These are phyloP conservation scores for Colossoma macropomum DNA, from an alignment of 2,113 vertebrate genomes.

Conservation along the genomic window DNA sequence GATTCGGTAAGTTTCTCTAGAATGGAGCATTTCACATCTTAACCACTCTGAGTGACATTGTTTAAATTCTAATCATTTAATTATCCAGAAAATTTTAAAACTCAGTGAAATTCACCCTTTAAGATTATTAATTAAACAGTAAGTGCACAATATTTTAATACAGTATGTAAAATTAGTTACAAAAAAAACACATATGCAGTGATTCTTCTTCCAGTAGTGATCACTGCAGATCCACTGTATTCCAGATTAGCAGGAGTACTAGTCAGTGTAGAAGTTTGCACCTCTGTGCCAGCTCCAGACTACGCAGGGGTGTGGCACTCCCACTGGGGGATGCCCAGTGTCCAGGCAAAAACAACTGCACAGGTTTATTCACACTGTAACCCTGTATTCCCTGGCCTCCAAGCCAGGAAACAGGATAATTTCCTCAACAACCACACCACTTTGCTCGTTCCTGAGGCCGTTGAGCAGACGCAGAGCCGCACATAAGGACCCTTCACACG, in stretches of 20 bases:
- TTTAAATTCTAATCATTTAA: too few species aligned
- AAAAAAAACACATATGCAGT: too few species aligned
- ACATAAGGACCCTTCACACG: constrained; percentile 63
- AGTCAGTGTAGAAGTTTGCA: background rate
- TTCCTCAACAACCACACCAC: constrained; percentile 75
- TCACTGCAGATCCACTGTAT: too few species aligned
- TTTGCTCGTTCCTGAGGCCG: constrained; percentile 59
- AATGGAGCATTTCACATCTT: too few species aligned
- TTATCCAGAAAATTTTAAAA: too few species aligned
- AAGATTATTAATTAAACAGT: too few species aligned
- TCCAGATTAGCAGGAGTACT: background rate
- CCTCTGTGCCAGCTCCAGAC: constrained; percentile 6
- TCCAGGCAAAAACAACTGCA: constrained; percentile 68
- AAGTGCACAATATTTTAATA: too few species aligned
- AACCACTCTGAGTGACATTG: too few species aligned
- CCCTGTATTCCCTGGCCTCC: constrained; percentile 75
- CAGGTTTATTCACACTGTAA: constrained; percentile 80
- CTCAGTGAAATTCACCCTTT: too few species aligned
- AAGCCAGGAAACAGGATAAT: constrained; percentile 66
- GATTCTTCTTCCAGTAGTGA: too few species aligned
- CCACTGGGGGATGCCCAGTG: constrained; percentile 56
- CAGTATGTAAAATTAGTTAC: too few species aligned
- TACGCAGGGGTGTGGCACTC: constrained; percentile 52
- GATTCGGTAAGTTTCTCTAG: too few species aligned
- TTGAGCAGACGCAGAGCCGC: constrained; percentile 16